A percentile compares a stretch with the other conserved stretches of the same genome.
phyloP scores from a whole-genome alignment of 2,888 invertebrate species.

The Buathra laborator region DNA sequence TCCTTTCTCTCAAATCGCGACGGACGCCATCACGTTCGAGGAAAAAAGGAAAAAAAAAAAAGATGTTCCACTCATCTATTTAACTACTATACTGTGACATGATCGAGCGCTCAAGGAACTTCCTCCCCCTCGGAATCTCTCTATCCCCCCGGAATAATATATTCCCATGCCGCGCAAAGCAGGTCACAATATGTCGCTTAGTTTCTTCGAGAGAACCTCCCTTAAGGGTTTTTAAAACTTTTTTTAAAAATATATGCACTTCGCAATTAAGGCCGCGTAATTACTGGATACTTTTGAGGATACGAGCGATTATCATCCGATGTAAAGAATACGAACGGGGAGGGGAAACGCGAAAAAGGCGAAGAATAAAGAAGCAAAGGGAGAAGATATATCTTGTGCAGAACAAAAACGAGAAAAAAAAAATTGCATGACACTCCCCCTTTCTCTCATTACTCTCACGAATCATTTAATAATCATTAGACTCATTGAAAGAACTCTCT shows the following conservation, averaged over 20 bases:
- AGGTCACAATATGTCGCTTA: conserved; percentile 46
- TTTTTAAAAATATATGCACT: conserved; percentile 7
- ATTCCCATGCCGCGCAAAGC: conserved; percentile 45
- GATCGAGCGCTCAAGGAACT: background rate
- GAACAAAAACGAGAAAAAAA: conserved; percentile 12
- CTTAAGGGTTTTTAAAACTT: conserved; percentile 40
- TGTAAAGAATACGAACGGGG: conserved; percentile 19
- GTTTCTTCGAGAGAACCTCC: conserved; percentile 35
- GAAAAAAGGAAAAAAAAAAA: conserved; percentile 2
- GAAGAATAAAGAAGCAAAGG: background rate
- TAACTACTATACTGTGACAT: conserved; percentile 12
- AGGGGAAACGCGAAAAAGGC: background rate
- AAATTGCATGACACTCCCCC: conserved; percentile 53
- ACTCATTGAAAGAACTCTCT: conserved; percentile 18
- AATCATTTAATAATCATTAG: conserved; percentile 57
- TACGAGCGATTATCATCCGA: conserved; percentile 57
- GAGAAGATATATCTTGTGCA: conserved; percentile 45
- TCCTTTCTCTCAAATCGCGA: conserved; percentile 62
- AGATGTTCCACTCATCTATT: conserved; percentile 26
- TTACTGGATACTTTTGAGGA: conserved; percentile 61
- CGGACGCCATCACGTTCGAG: conserved; percentile 25
- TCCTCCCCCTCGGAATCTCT: background rate
- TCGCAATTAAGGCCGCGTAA: conserved; percentile 59
- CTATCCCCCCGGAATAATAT: conserved; percentile 13
- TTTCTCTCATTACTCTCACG: conserved; percentile 32